Evolutionary conservation across 2,888 invertebrate genomes (phyloP).

Genomic region (Archaeoteleia sp.): DNA sequence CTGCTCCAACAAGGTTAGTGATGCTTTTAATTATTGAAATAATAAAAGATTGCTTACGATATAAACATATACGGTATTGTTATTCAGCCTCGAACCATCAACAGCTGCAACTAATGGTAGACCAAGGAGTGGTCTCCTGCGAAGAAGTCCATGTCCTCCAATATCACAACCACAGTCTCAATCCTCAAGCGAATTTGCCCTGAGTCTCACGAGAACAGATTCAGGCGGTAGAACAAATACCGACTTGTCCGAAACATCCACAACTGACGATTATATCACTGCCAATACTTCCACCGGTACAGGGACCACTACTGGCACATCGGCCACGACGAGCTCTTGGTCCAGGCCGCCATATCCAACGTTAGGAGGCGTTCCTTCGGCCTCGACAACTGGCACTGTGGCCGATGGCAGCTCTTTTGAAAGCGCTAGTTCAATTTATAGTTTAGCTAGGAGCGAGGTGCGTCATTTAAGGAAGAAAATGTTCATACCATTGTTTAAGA

Average conservation of each 20-base stretch:
- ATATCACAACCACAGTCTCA: conserved; percentile 70
- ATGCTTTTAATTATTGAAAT: no score
- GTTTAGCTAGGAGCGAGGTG: conserved; percentile 83
- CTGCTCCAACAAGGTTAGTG: conserved; percentile 62
- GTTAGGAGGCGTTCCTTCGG: conserved; percentile 66
- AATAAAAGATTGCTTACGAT: no score
- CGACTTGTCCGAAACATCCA: conserved; percentile 91
- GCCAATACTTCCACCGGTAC: conserved; percentile 81
- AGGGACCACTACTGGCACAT: conserved; percentile 75
- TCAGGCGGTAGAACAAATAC: conserved; percentile 83
- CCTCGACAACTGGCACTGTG: conserved; percentile 70
- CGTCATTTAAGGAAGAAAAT: conserved; percentile 7
- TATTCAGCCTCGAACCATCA: conserved; percentile 68
- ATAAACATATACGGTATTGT: no score
- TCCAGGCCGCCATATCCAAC: conserved; percentile 75
- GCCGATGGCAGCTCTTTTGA: conserved; percentile 90
- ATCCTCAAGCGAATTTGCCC: conserved; percentile 74
- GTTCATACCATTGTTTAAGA: no score
- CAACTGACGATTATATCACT: conserved; percentile 91
- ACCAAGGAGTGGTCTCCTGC: conserved; percentile 64
- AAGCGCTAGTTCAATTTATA: conserved; percentile 88
- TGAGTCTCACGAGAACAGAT: conserved; percentile 81
- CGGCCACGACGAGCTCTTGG: conserved; percentile 75
- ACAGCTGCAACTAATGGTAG: conserved; percentile 63
- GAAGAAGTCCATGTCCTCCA: conserved; percentile 68